Evolutionary conservation across 2,888 invertebrate species (phyloP), one percentile per base, ranked within the genome.

Genomic region (Glaucopsyche alexis): DNA sequence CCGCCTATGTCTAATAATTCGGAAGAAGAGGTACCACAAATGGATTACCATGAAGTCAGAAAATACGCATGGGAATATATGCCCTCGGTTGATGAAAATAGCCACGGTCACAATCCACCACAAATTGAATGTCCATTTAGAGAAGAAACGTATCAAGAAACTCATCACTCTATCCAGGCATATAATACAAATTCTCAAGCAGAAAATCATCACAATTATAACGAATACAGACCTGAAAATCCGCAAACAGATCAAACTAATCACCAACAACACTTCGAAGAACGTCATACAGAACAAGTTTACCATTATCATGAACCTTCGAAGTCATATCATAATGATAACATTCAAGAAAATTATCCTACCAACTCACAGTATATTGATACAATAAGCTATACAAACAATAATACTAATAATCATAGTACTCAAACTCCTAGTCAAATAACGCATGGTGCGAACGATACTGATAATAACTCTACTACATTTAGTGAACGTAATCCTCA

Each of bases 51-150:
- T 40, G 84, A 84, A 76, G 86, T 90, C 50, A 87, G 87, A 80
- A 84, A 86, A 76, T 85, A 87, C 77, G 88, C 83, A 16, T 90
- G 89, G 90, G 84, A 88, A 72, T 84, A 87, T 77, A 83, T 82
- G 19, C 72, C 78, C 47, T 77, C 77, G 64, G 77, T 81, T 42
- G 74, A 79, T 70, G 75, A 80, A 69, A 76, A 77, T 72, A 77
- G 78, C 71, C 67, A 72, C 42, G 71, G 80, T 71, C 76, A 78
- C 72, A 77, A 73, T 76, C 74, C 76, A 76, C 79, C 71, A 76
- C 76, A 75, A 73, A 66, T 69, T 47, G 69, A 69, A 69, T 19
- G 13, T 49, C 14, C 72, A 77, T 72, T 72, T 77, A 77, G 76
- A 80, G 65, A 49, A 66, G 49, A 49, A 50, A 38, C 70, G 7